Conservation (phyloP, 2,888 invertebrate species). For the Acrobasis consociella region DNA sequence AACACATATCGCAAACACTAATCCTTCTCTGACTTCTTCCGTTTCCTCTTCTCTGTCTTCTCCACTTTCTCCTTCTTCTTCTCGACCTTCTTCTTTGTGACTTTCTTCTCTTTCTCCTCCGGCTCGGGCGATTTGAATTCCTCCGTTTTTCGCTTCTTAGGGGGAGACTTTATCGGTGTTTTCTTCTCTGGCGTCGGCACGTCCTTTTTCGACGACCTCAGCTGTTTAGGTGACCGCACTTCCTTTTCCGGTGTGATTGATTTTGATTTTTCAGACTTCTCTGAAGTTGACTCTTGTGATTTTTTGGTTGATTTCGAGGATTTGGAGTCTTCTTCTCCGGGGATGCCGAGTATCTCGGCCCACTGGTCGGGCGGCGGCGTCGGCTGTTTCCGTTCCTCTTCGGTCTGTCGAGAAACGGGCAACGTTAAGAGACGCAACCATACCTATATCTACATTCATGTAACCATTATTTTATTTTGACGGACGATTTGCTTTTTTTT, state of each 20-base stretch:
- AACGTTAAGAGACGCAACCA: slow-evolving; percentile 14
- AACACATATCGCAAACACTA: slow-evolving; percentile 75
- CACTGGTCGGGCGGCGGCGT: slow-evolving; percentile 76
- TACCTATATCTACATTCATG: neutral
- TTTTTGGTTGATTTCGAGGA: slow-evolving; percentile 34
- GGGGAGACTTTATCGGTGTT: slow-evolving; percentile 57
- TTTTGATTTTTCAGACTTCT: slow-evolving; percentile 34
- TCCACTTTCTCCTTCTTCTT: slow-evolving; percentile 44
- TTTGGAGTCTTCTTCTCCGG: slow-evolving; percentile 54
- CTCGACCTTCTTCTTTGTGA: slow-evolving; percentile 34
- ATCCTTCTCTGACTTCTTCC: slow-evolving; percentile 73
- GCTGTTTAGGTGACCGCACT: slow-evolving; percentile 57
- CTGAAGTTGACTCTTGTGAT: slow-evolving; percentile 33
- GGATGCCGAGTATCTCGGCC: slow-evolving; percentile 76
- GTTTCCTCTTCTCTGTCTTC: slow-evolving; percentile 50
- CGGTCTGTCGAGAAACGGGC: slow-evolving; percentile 38
- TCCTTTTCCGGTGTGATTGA: slow-evolving; percentile 51
- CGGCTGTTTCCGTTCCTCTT: slow-evolving; percentile 68
- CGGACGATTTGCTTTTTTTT: no score
- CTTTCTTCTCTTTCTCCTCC: slow-evolving; percentile 48
- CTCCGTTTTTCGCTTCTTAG: slow-evolving; percentile 60
- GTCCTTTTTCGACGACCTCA: slow-evolving; percentile 66
- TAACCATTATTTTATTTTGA: neutral
- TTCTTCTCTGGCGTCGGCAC: slow-evolving; percentile 50
- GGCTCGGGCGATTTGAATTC: slow-evolving; percentile 54